These are phyloP conservation scores for Heliconius ethilla DNA, from an alignment of 2,888 invertebrate genomes.

Conservation along the genomic window DNA sequence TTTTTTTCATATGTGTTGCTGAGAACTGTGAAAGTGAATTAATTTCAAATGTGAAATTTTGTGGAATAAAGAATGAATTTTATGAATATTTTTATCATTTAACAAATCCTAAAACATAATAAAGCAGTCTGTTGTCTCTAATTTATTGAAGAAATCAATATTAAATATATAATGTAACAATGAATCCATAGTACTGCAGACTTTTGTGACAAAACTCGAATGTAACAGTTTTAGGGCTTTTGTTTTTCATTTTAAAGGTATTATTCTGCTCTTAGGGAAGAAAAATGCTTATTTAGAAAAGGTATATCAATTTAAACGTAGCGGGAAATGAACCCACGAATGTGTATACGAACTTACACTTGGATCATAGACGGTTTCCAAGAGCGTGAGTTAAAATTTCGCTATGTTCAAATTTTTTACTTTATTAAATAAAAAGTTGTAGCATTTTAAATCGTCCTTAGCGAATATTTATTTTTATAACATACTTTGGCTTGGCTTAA, in stretches of 20 bases:
- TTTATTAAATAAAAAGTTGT: not conserved
- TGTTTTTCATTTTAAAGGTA: too few species aligned
- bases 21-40: not conserved
- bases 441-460: not conserved
- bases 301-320: too few species aligned
- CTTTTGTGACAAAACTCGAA: too few species aligned
- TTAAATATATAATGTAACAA: not conserved
- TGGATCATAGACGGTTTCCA: too few species aligned
- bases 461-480: not conserved
- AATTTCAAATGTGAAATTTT: slow-evolving; percentile 8
- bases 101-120: not conserved
- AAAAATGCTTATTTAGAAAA: too few species aligned
- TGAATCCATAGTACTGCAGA: not conserved
- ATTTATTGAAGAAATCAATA: not conserved
- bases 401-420: not conserved
- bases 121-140: not conserved
- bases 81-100: not conserved
- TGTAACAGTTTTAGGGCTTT: too few species aligned
- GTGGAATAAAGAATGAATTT: not conserved
- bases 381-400: not conserved
- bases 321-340: too few species aligned
- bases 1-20: not conserved
- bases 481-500: not conserved
- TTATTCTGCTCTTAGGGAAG: too few species aligned
- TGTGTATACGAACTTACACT: too few species aligned